Percentiles rank a stretch among this genome's conserved stretches.
phyloP scores from a whole-genome alignment of 2,888 invertebrate genomes.

The Alloscopus bannaensis region DNA sequence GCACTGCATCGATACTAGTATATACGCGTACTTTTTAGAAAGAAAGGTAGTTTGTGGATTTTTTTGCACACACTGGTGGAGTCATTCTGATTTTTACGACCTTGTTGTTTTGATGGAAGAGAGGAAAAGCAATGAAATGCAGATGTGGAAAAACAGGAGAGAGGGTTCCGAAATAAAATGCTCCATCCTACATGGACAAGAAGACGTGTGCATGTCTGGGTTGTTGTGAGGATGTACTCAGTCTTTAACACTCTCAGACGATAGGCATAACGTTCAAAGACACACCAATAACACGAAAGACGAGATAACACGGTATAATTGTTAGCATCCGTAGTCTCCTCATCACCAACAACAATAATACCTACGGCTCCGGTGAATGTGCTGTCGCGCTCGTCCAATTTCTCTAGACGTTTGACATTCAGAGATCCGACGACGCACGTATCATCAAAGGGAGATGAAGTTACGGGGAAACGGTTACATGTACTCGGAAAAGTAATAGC shows the following conservation, averaged over 20 bases:
- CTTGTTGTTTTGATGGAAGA: conserved; percentile 51
- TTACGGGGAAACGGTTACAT: no score
- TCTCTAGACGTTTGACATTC: no score
- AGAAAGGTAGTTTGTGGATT: conserved; percentile 13
- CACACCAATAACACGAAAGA: conserved; percentile 19
- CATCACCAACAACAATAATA: conserved; percentile 6
- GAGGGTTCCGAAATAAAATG: conserved; percentile 10
- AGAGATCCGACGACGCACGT: no score
- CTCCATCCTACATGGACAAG: background rate
- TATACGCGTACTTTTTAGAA: no score
- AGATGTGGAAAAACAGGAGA: conserved; percentile 36
- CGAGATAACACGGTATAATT: background rate
- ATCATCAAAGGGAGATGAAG: no score
- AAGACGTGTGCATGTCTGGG: conserved; percentile 1
- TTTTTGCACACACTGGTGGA: conserved; percentile 41
- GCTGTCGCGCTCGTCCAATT: no score
- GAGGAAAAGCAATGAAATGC: conserved; percentile 46
- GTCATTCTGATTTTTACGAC: conserved; percentile 49
- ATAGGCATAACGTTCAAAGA: conserved; percentile 33
- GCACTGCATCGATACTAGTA: no score
- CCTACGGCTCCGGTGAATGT: no score
- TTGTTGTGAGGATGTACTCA: background rate
- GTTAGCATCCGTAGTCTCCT: background rate
- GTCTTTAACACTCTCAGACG: conserved; percentile 1
- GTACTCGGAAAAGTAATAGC: no score